Conservation (phyloP, 1,140 invertebrate species). For the Anoplolepis gracilipes region DNA sequence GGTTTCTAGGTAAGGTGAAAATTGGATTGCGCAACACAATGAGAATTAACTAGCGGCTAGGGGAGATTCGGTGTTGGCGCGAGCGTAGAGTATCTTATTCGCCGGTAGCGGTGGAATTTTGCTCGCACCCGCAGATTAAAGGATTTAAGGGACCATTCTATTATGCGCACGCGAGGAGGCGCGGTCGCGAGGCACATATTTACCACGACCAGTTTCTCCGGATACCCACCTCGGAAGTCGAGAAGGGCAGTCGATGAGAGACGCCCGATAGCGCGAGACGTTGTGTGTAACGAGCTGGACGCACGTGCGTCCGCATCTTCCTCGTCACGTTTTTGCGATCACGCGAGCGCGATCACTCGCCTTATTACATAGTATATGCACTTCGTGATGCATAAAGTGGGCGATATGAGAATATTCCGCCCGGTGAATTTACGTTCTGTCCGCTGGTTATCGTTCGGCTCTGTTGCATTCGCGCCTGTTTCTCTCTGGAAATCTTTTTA, state of each 20-base stretch:
- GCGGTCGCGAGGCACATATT: constrained; percentile 53
- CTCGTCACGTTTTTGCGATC: constrained; percentile 48
- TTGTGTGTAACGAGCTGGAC: constrained; percentile 35
- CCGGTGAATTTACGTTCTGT: background rate
- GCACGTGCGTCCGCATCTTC: constrained; percentile 52
- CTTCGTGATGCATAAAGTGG: background rate
- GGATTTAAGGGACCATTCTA: constrained; percentile 48
- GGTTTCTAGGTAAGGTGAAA: constrained; percentile 37
- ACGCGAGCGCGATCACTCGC: constrained; percentile 43
- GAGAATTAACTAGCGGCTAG: constrained; percentile 23
- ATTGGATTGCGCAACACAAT: constrained; percentile 5
- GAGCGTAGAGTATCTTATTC: background rate
- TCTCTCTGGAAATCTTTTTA: background rate
- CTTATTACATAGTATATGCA: background rate
- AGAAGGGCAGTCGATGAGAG: constrained; percentile 44
- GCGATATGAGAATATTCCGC: constrained; percentile 28
- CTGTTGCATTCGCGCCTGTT: background rate
- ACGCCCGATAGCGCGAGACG: constrained; percentile 39
- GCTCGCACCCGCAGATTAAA: constrained; percentile 30
- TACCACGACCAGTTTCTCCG: constrained; percentile 25
- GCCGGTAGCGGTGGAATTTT: background rate
- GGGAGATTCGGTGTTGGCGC: background rate
- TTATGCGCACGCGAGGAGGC: constrained; percentile 54
- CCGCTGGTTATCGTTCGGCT: background rate
- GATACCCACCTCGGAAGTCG: constrained; percentile 27